A percentile compares a stretch with the other conserved stretches of the same genome.
These are phyloP conservation scores for Pseudorectes ferrugineus DNA, from an alignment of 2,113 vertebrate species.

Conservation along the genomic window DNA sequence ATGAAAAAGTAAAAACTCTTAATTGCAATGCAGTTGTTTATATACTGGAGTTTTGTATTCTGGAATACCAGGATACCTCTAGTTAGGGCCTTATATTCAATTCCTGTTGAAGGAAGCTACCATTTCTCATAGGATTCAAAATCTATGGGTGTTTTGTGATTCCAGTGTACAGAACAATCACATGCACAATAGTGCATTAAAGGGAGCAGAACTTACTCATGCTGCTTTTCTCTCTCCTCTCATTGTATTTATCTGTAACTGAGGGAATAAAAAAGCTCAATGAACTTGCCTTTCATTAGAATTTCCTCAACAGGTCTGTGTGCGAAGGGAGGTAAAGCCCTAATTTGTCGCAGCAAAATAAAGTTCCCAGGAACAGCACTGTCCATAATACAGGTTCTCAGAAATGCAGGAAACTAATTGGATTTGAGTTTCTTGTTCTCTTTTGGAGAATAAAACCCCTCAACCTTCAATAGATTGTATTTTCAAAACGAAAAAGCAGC, in stretches of 20 bases:
- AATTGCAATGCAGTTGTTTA: neutral
- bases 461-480: neutral
- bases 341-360: neutral
- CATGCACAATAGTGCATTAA: neutral
- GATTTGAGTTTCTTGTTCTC: conserved; percentile 11
- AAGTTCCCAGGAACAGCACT: neutral
- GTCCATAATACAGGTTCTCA: neutral
- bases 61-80: neutral
- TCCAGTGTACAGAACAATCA: neutral
- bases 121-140: neutral
- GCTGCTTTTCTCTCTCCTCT: conserved; percentile 1
- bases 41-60: neutral
- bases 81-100: neutral
- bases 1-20: neutral
- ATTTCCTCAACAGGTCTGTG: neutral
- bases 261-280: conserved; percentile 1
- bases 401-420: conserved; percentile 13
- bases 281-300: conserved; percentile 5
- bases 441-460: neutral
- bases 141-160: neutral
- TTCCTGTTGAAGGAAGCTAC: neutral
- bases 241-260: neutral
- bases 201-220: neutral
- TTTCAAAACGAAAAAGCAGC: neutral
- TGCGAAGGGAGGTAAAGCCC: neutral